Evolutionary conservation across 2,888 invertebrate species (phyloP), one percentile per base, ranked within the genome.

Genomic region (Drosophila infuscata): DNA sequence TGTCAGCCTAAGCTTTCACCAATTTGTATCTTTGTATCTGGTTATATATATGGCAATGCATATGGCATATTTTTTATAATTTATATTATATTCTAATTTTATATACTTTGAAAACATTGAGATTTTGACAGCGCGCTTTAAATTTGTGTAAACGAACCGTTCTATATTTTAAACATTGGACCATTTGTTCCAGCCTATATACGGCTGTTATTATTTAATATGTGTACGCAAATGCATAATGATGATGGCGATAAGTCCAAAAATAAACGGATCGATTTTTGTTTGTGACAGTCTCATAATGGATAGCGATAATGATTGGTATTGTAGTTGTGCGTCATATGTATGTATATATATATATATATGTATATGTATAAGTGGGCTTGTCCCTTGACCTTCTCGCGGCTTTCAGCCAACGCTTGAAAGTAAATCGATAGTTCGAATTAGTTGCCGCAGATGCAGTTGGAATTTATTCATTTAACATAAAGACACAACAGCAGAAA

Each of bases 391-490:
- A 90, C 88, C 83, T 84, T 84, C 62, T 52, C 8, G 53, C 17
- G 56, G 54, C 60, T 48, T 48, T 61, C 46, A 49, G 49, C 15
- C 32, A 33, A 52, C 59, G 63, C 54, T 73, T 9, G 41, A 52
- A 70, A 70, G 51, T 68, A 70, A 84, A 84, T 88, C 83, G 74
- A 84, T 84, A 84, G 86, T 90, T 85, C 69, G 70, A 80, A 80
- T 86, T 85, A 72, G 83, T 69, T 66, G 66, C 58, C 60, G 38
- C 61, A 65, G 67, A 73, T 67, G 81, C 70, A 69, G 63, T 46
- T 30, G 53, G 70, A 64, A 53, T 38, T 66, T 76, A 63, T 70
- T 41, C 32, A 32, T 30, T 8, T 43, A 61, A 58, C 62, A 36
- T 49, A 25, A 25, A 25, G 20, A 25, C 20, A 25, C 20, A 25